phyloP scores from a whole-genome alignment of 2,113 vertebrate genomes.

The Edolisoma coerulescens region DNA sequence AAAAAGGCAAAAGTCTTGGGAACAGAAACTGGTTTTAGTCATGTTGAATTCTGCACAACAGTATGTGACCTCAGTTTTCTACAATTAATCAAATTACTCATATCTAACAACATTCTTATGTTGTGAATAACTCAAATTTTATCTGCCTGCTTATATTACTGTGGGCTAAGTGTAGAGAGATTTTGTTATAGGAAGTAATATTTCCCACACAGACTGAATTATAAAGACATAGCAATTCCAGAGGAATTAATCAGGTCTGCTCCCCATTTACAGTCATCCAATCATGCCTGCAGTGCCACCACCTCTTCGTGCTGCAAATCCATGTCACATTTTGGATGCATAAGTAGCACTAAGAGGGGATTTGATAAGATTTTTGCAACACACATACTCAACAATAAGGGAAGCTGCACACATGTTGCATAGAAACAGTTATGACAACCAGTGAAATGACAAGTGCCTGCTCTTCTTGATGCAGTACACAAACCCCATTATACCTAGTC shows the following conservation, averaged over 20 bases:
- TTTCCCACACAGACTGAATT: neutral
- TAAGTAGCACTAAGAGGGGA: neutral
- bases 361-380: neutral
- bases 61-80: neutral
- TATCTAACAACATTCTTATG: neutral
- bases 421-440: neutral
- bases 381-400: neutral
- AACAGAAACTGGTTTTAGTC: conserved; percentile 7
- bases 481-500: neutral
- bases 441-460: neutral
- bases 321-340: neutral
- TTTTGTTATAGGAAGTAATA: neutral
- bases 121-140: neutral
- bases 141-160: neutral
- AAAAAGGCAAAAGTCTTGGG: neutral
- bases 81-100: neutral
- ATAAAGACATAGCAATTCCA: neutral
- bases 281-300: neutral
- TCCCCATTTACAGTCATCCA: neutral
- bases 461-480: neutral
- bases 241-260: neutral
- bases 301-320: neutral
- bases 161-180: neutral
- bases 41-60: neutral
- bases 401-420: neutral